Evolutionary conservation across 2,888 invertebrate species (phyloP), one percentile per base, ranked within the genome.

Genomic region (Kryphioiulus occultus): DNA sequence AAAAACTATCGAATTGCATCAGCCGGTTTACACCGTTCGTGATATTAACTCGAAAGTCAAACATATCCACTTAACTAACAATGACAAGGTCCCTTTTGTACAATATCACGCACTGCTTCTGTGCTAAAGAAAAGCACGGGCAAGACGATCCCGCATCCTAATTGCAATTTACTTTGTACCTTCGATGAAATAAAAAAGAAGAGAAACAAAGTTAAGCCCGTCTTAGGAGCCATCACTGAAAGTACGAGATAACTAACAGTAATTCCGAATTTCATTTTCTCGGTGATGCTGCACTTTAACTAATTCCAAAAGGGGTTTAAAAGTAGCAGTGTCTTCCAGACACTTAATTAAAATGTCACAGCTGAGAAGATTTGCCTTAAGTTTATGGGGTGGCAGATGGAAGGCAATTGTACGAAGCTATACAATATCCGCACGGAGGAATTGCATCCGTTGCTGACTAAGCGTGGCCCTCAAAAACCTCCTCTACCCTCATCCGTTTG

Each of bases 321-420:
- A 85, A 85, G 44, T 44, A 85, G 44, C 39, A 44, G 39, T 39
- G 44, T 42, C 85, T 85, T 85, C 35, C 42, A 42, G 85, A 85
- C 39, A 85, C 85, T 85, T 85, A 85, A 85, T 85, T 85, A 85
- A 85, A 85, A 85, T 85, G 85, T 85, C 85, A 78, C 78, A 85
- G 85, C 44, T 85, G 85, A 85, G 44, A 85, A 85, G 85, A 44
- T 85, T 85, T 85, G 85, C 85, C 85, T 85, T 85, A 85, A 85
- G 42, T 85, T 85, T 85, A 85, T 85, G 44, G 44, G 44, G 44
- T 85, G 44, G 78, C 78, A 78, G 78, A 78, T 78, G 78, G 78
- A 78, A 78, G 78, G 78, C 78, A 78, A 78, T 78, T 78, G 78
- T 78, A 78, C 30, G 30, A 12, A 30, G 78, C 78, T 30, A 9